These are phyloP conservation scores for Rhincodon typus DNA, from an alignment of 2,797 vertebrate genomes.

Conservation along the genomic window DNA sequence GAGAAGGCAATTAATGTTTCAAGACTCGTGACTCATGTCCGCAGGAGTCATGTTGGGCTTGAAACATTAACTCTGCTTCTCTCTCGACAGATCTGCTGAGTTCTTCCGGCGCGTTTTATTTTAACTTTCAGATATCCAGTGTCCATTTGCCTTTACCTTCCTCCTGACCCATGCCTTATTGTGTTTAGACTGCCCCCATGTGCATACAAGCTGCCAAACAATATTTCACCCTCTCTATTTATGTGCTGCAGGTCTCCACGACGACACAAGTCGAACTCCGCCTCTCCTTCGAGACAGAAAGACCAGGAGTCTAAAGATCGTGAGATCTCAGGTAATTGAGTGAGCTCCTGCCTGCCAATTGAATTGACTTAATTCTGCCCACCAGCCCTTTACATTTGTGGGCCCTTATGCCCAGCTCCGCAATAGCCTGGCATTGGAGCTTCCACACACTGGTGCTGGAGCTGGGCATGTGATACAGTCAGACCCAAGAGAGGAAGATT, in stretches of 20 bases:
- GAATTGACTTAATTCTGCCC: no score
- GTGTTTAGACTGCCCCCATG: background rate
- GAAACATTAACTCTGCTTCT: no score
- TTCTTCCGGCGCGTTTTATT: no score
- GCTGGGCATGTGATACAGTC: background rate
- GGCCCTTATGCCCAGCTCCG: background rate
- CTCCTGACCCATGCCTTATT: background rate
- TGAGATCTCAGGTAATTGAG: conserved; percentile 76
- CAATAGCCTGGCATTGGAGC: background rate
- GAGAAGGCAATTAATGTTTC: no score
- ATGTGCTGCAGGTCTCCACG: conserved; percentile 69
- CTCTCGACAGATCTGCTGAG: no score
- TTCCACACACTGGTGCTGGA: no score
- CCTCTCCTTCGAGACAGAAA: conserved; percentile 72
- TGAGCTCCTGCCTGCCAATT: background rate
- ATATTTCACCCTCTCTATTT: background rate
- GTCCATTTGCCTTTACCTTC: background rate
- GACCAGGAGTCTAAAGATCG: conserved; percentile 71
- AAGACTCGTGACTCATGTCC: no score
- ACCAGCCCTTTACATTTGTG: background rate
- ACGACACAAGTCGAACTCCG: conserved; percentile 74
- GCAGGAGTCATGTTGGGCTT: no score
- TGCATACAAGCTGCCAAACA: background rate
- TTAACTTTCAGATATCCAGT: no score
- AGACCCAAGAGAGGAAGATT: background rate